These are phyloP conservation scores for Syndactyla subalaris DNA, from an alignment of 2,797 vertebrate genomes.

Conservation along the genomic window DNA sequence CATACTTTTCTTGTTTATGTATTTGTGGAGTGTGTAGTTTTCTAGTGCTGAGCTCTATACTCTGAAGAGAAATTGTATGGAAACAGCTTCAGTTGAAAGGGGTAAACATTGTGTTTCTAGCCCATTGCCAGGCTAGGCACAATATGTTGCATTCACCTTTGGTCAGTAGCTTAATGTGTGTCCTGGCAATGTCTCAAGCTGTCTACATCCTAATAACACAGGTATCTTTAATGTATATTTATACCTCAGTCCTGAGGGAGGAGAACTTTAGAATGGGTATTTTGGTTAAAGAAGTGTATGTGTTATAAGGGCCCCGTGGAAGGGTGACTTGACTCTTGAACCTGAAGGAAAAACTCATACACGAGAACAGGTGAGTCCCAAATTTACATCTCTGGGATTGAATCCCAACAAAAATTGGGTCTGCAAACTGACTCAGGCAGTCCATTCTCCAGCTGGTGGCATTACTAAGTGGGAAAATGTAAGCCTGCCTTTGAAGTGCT, in stretches of 20 bases:
- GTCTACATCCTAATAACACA: neutral
- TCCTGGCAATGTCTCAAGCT: neutral
- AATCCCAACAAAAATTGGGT: neutral
- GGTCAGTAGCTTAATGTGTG: neutral
- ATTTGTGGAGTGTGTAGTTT: neutral
- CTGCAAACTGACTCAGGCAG: neutral
- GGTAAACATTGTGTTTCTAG: neutral
- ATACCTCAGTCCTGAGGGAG: neutral
- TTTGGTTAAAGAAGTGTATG: neutral
- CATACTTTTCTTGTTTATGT: neutral
- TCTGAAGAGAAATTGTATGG: neutral
- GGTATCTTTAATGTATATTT: neutral
- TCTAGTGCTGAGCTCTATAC: neutral
- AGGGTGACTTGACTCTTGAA: neutral
- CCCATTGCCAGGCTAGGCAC: rapidly evolving
- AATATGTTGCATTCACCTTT: neutral
- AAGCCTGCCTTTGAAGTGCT: neutral
- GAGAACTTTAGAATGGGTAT: neutral
- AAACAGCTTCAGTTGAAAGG: neutral
- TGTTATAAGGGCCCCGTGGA: rapidly evolving
- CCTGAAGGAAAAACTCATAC: neutral
- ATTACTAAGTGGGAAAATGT: neutral
- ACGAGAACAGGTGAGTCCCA: neutral
- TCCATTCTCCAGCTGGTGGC: neutral
- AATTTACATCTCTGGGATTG: neutral